Evolutionary conservation across 2,797 vertebrate genomes (phyloP).

Genomic region (Cetoscarus ocellatus): DNA sequence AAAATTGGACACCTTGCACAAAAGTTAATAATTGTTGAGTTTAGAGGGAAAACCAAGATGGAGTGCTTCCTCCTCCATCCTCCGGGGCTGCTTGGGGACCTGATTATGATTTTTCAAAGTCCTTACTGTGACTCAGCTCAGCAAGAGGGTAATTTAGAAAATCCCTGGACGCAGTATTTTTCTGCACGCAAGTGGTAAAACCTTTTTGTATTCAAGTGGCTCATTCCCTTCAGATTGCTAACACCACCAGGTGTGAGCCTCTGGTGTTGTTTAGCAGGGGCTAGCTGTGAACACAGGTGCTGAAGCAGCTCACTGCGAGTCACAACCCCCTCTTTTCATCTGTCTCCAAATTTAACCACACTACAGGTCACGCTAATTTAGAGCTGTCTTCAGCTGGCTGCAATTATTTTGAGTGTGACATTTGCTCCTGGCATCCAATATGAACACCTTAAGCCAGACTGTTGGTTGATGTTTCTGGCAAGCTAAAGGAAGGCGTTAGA

Average conservation of each 20-base stretch:
- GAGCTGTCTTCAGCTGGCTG: slow-evolving; percentile 31
- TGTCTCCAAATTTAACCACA: slow-evolving; percentile 45
- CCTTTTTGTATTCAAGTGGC: slow-evolving; percentile 20
- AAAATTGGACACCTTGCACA: slow-evolving; percentile 65
- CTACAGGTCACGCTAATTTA: slow-evolving; percentile 33
- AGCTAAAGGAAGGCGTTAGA: not conserved
- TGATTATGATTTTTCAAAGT: slow-evolving; percentile 69
- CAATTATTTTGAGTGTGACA: slow-evolving; percentile 50
- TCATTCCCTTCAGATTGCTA: slow-evolving; percentile 37
- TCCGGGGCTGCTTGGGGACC: slow-evolving; percentile 51
- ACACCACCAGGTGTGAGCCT: slow-evolving; percentile 52
- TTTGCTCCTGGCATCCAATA: slow-evolving; percentile 49
- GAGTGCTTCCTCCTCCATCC: slow-evolving; percentile 49
- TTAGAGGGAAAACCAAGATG: slow-evolving; percentile 67
- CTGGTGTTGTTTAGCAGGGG: slow-evolving; percentile 45
- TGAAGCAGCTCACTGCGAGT: slow-evolving; percentile 42
- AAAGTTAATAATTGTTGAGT: slow-evolving; percentile 74
- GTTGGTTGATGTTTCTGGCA: slow-evolving; percentile 36
- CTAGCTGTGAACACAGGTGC: slow-evolving; percentile 64
- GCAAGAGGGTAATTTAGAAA: slow-evolving; percentile 60
- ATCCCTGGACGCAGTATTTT: slow-evolving; percentile 47
- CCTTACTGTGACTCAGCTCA: slow-evolving; percentile 60
- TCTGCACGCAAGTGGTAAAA: slow-evolving; percentile 36
- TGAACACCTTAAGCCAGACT: slow-evolving; percentile 44
- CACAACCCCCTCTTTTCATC: slow-evolving; percentile 28